phyloP scores from a whole-genome alignment of 2,113 vertebrate species.

The Petrocephalus microphthalmus region DNA sequence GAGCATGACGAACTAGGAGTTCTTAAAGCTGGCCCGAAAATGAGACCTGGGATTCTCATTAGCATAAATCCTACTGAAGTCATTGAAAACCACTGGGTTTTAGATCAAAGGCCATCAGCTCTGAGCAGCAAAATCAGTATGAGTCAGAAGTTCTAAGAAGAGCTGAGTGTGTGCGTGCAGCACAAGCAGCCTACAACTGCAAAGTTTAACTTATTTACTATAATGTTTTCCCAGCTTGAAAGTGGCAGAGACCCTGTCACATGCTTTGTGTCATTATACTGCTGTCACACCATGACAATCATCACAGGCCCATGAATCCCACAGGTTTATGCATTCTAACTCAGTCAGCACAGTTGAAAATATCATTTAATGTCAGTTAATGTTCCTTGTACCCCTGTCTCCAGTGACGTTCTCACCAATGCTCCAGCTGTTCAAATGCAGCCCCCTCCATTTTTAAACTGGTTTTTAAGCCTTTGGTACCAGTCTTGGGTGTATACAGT shows the following conservation, averaged over 20 bases:
- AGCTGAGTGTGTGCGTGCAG: not conserved
- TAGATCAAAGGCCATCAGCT: not conserved
- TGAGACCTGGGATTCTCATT: not conserved
- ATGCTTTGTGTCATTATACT: not conserved
- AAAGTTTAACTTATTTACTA: not conserved
- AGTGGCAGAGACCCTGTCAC: not conserved
- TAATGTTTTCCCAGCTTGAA: not conserved
- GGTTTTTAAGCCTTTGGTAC: not conserved
- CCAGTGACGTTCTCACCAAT: not conserved
- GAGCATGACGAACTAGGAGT: not conserved
- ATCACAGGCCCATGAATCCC: not conserved
- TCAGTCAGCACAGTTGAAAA: not conserved
- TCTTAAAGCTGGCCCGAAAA: not conserved
- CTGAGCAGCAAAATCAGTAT: not conserved
- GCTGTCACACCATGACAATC: not conserved
- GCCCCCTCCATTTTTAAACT: not conserved
- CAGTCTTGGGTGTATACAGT: not conserved
- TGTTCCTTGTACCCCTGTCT: not conserved
- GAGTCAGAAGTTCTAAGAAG: not conserved
- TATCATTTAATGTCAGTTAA: not conserved
- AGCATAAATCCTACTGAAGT: not conserved
- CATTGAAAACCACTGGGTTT: not conserved
- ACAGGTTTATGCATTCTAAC: not conserved
- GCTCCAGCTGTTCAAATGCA: not conserved
- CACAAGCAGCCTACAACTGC: not conserved